A percentile compares a stretch with the other conserved stretches of the same genome.
phyloP scores from a whole-genome alignment of 35 echinoderm and acorn worm genomes.

The Apostichopus japonicus region DNA sequence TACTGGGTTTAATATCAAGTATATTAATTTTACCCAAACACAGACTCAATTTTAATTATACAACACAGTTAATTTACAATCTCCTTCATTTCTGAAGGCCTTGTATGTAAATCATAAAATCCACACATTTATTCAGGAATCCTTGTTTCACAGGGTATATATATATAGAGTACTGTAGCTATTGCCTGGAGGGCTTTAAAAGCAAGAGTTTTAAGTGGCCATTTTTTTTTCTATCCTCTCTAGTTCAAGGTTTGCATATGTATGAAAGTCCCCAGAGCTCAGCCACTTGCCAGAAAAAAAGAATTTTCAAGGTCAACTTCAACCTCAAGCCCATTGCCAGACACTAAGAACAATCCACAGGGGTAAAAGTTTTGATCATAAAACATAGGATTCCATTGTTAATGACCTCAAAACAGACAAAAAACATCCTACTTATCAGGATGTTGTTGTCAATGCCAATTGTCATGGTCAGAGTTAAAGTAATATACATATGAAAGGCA shows the following conservation, averaged over 20 bases:
- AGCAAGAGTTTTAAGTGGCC: too few species aligned
- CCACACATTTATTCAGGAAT: too few species aligned
- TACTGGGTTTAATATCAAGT: too few species aligned
- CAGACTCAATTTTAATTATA: too few species aligned
- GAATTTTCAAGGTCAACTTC: background rate
- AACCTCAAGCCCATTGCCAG: background rate
- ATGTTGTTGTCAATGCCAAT: background rate
- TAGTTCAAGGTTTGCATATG: background rate
- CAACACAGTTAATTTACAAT: too few species aligned
- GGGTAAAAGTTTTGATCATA: background rate
- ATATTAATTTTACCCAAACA: too few species aligned
- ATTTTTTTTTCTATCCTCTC: background rate
- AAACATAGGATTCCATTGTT: conserved; percentile 44
- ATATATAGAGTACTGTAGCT: too few species aligned
- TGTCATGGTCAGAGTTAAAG: conserved; percentile 2
- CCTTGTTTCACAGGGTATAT: too few species aligned
- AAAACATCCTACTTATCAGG: conserved; percentile 26
- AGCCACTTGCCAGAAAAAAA: background rate
- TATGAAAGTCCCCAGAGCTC: too few species aligned
- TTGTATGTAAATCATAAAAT: too few species aligned
- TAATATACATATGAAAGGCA: background rate
- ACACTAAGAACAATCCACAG: background rate
- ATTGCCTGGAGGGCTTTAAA: too few species aligned
- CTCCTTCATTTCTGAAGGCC: too few species aligned
- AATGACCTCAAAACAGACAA: conserved; percentile 25